Percentiles rank a stretch among this genome's conserved stretches.
Evolutionary conservation across 1,140 invertebrate genomes (phyloP).

Genomic region (Atta colombica): DNA sequence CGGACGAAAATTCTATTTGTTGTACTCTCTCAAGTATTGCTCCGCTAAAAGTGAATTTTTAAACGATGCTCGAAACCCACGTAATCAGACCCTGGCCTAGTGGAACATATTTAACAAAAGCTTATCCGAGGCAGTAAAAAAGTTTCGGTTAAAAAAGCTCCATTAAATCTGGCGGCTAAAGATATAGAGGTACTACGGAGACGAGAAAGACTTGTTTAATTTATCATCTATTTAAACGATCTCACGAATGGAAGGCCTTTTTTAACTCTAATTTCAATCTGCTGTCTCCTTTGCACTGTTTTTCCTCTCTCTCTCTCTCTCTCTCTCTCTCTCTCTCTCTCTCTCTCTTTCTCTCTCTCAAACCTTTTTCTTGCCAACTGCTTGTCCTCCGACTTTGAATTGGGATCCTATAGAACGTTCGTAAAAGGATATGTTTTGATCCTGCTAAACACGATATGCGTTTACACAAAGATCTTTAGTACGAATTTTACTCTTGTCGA

Average conservation of each 20-base stretch:
- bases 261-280: slow-evolving; percentile 77
- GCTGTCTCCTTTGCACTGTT: slow-evolving; percentile 13
- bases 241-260: slow-evolving; percentile 70
- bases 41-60: slow-evolving; percentile 36
- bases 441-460: slow-evolving; percentile 37
- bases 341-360: background rate
- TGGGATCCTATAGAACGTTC: slow-evolving; percentile 68
- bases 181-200: slow-evolving; percentile 73
- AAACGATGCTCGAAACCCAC: slow-evolving; percentile 61
- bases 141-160: slow-evolving; percentile 78
- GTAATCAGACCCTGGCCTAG: slow-evolving; percentile 73
- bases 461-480: slow-evolving; percentile 24
- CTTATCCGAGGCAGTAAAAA: slow-evolving; percentile 79
- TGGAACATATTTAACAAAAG: slow-evolving; percentile 78
- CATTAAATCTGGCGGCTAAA: slow-evolving; percentile 80
- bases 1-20: background rate
- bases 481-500: slow-evolving; percentile 24
- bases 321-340: background rate
- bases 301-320: background rate
- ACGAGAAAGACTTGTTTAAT: slow-evolving; percentile 79
- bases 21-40: background rate
- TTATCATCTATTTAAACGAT: slow-evolving; percentile 83
- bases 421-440: slow-evolving; percentile 60
- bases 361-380: slow-evolving; percentile 69
- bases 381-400: slow-evolving; percentile 66